phyloP scores from a whole-genome alignment of 2,797 vertebrate genomes.

The Enteromius trimaculatus region DNA sequence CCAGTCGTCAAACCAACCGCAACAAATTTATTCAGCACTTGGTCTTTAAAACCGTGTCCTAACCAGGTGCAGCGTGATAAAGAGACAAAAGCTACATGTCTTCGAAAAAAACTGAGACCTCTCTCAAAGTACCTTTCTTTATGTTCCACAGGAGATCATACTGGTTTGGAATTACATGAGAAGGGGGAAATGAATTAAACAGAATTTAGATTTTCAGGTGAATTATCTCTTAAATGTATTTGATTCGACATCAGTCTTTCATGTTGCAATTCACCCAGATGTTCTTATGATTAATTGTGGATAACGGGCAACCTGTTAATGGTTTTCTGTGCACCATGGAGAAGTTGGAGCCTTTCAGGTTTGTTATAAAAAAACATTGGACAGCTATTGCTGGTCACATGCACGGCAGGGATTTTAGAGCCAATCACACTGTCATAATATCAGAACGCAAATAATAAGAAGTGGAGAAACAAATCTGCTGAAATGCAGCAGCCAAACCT shows the following conservation, averaged over 20 bases:
- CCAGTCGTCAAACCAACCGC: constrained; percentile 10
- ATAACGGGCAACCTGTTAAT: constrained; percentile 4
- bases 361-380: constrained; percentile 25
- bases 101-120: neutral
- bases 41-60: neutral
- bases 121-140: neutral
- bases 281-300: neutral
- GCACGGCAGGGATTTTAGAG: constrained; percentile 24
- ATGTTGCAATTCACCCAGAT: neutral
- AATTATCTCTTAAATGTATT: neutral
- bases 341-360: constrained; percentile 25
- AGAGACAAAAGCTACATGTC: neutral
- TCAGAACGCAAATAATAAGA: constrained; percentile 30
- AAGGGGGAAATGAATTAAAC: too few species aligned
- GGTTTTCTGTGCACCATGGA: constrained; percentile 4
- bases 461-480: constrained; percentile 32
- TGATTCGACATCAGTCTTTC: neutral
- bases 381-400: constrained; percentile 4
- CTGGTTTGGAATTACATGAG: neutral
- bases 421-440: constrained; percentile 33
- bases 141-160: neutral
- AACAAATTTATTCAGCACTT: constrained; percentile 33
- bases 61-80: neutral
- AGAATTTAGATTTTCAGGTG: neutral
- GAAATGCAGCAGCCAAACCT: constrained; percentile 36